phyloP scores from a whole-genome alignment of 1,140 invertebrate species.

The Fopius arisanus region DNA sequence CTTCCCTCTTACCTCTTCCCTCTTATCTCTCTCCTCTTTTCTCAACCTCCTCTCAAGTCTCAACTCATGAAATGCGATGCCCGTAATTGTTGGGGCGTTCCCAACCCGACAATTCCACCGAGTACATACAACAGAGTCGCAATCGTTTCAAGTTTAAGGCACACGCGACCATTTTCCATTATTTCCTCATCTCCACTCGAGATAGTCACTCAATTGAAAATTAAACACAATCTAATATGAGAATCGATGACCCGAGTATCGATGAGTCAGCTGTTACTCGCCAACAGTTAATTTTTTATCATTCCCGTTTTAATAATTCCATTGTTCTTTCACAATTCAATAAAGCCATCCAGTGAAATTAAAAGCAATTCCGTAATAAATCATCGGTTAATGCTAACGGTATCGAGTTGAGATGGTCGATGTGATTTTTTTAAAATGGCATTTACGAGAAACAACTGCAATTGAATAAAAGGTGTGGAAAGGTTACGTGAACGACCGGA shows the following conservation, averaged over 20 bases:
- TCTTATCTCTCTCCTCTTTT: neutral
- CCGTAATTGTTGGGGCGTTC: constrained; percentile 31
- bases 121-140: neutral
- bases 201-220: neutral
- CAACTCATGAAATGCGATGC: constrained; percentile 22
- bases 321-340: constrained; percentile 1
- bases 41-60: neutral
- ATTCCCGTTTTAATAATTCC: constrained; percentile 7
- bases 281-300: neutral
- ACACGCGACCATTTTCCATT: constrained; percentile 26
- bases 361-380: neutral
- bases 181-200: neutral
- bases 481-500: constrained; percentile 6
- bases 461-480: constrained; percentile 5
- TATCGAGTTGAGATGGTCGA: neutral
- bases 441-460: neutral
- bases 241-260: neutral
- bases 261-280: neutral
- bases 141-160: constrained; percentile 14
- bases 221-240: neutral
- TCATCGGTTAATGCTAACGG: neutral
- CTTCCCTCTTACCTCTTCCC: neutral
- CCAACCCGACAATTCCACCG: constrained; percentile 29
- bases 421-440: neutral
- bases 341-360: neutral